These are phyloP conservation scores for Proterorhinus semilunaris DNA, from an alignment of 2,113 vertebrate genomes.

Conservation along the genomic window DNA sequence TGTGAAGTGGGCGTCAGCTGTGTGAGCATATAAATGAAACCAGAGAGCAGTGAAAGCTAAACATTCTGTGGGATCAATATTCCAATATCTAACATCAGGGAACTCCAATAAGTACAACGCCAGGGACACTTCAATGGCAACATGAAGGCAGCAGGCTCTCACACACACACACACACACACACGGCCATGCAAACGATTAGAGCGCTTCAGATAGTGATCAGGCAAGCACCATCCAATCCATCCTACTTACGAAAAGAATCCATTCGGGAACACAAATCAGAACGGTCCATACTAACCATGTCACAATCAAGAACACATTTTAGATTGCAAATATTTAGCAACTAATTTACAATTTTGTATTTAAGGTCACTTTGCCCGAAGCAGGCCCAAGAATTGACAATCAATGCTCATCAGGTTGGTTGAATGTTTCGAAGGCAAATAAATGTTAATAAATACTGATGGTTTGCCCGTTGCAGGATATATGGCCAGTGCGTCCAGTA, in stretches of 20 bases:
- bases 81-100: slow-evolving; percentile 81
- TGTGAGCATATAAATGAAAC: slow-evolving; percentile 81
- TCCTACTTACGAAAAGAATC: slow-evolving; percentile 77
- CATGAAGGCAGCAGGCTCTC: slow-evolving; percentile 66
- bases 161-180: slow-evolving; percentile 40
- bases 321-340: slow-evolving; percentile 49
- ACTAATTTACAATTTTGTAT: slow-evolving; percentile 58
- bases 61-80: slow-evolving; percentile 78
- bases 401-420: slow-evolving; percentile 69
- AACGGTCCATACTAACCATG: slow-evolving; percentile 74
- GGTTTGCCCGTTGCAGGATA: slow-evolving; percentile 6
- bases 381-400: slow-evolving; percentile 62
- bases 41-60: slow-evolving; percentile 79
- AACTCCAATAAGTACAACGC: slow-evolving; percentile 81
- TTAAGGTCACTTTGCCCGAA: slow-evolving; percentile 63
- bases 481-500: not conserved
- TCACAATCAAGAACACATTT: slow-evolving; percentile 66
- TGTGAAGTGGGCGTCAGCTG: slow-evolving; percentile 74
- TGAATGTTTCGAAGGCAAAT: slow-evolving; percentile 51
- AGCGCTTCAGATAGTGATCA: slow-evolving; percentile 70
- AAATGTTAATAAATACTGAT: slow-evolving; percentile 47
- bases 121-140: slow-evolving; percentile 80
- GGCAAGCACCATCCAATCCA: slow-evolving; percentile 75
- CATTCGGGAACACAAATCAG: slow-evolving; percentile 72
- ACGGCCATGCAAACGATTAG: slow-evolving; percentile 64